These are phyloP conservation scores for Centrocercus urophasianus DNA, from an alignment of 2,113 vertebrate species.

Conservation along the genomic window DNA sequence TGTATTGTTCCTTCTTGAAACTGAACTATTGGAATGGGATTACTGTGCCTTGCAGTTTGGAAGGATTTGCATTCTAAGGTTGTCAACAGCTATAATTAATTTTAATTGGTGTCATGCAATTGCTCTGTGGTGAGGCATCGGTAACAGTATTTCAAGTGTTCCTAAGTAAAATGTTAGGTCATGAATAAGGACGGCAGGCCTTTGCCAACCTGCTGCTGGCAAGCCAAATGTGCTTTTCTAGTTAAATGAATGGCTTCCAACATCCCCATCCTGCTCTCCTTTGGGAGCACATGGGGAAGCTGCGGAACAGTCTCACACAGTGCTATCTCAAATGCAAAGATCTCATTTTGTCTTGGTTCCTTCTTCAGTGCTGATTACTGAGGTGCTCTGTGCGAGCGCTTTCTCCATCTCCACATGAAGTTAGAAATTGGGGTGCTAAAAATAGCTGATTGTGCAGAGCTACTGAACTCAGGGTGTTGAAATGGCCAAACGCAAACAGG, in stretches of 20 bases:
- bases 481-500: accelerated
- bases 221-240: neutral
- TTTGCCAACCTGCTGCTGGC: neutral
- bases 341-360: neutral
- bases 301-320: neutral
- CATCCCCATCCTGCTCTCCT: neutral
- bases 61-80: neutral
- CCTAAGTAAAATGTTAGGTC: neutral
- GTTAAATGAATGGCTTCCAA: neutral
- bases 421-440: neutral
- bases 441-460: neutral
- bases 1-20: constrained; percentile 3
- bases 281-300: neutral
- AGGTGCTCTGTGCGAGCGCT: accelerated
- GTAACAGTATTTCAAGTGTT: neutral
- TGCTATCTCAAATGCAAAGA: neutral
- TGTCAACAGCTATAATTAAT: constrained; percentile 45
- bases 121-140: neutral
- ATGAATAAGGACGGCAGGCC: neutral
- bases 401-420: neutral
- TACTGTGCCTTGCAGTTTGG: neutral
- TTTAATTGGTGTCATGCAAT: neutral
- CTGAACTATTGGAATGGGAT: neutral
- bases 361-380: neutral
- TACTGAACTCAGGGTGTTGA: neutral